phyloP scores from a whole-genome alignment of 2,888 invertebrate species.

The Nebria salina region DNA sequence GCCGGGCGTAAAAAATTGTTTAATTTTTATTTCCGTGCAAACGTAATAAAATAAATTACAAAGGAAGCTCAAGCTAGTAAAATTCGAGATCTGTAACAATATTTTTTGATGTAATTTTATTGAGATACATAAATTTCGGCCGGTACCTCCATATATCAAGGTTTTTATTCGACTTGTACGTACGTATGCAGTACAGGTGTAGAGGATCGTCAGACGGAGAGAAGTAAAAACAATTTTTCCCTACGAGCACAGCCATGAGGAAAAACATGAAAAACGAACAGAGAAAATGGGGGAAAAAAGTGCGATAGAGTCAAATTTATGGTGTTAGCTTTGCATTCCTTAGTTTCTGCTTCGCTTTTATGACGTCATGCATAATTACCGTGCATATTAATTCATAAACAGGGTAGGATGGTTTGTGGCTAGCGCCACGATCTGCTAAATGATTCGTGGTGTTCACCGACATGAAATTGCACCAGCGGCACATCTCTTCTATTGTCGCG shows the following conservation, averaged over 20 bases:
- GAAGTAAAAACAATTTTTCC: background rate
- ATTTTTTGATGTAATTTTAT: slow-evolving; percentile 1
- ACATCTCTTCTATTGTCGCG: background rate
- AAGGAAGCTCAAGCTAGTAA: background rate
- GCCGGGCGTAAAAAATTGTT: background rate
- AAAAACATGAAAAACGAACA: background rate
- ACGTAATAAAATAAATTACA: background rate
- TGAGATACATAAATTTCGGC: background rate
- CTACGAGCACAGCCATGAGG: background rate
- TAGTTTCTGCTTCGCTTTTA: background rate
- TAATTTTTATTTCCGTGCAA: background rate
- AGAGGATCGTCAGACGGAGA: background rate
- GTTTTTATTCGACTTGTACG: background rate
- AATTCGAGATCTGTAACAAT: background rate
- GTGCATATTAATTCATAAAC: slow-evolving; percentile 1
- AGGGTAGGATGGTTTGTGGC: background rate
- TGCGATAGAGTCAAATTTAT: background rate
- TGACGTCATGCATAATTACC: slow-evolving; percentile 1
- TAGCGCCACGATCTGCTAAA: slow-evolving; percentile 1
- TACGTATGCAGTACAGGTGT: background rate
- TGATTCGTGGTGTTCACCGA: background rate
- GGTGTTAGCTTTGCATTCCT: slow-evolving; percentile 1
- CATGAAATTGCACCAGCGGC: background rate
- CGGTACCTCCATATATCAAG: background rate
- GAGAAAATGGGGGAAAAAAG: background rate